A percentile compares a stretch with the other conserved stretches of the same genome.
These are phyloP conservation scores for Scomber colias DNA, from an alignment of 2,113 vertebrate species.

Conservation along the genomic window DNA sequence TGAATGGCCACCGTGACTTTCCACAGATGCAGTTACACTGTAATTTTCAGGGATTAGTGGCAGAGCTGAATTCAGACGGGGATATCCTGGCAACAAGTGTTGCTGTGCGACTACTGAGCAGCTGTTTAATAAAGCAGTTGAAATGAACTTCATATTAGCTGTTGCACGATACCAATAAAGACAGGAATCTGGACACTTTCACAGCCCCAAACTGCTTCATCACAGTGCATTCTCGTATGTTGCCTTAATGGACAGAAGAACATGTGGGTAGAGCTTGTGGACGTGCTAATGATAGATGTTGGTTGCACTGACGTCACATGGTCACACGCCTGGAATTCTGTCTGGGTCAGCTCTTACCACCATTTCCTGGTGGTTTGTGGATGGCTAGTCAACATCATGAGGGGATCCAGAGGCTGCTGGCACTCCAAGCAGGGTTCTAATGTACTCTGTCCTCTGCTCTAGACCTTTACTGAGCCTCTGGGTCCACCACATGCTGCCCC, in stretches of 20 bases:
- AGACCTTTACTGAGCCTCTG: slow-evolving; percentile 48
- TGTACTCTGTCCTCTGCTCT: slow-evolving; percentile 44
- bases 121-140: slow-evolving; percentile 59
- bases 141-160: slow-evolving; percentile 58
- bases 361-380: slow-evolving; percentile 78
- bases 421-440: slow-evolving; percentile 61
- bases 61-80: slow-evolving; percentile 71
- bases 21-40: slow-evolving; percentile 75
- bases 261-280: slow-evolving; percentile 70
- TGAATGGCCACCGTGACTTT: slow-evolving; percentile 67
- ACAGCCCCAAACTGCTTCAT: slow-evolving; percentile 42
- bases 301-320: slow-evolving; percentile 82
- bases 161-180: slow-evolving; percentile 37
- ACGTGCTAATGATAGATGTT: slow-evolving; percentile 81
- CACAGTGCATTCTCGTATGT: slow-evolving; percentile 20
- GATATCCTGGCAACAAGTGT: slow-evolving; percentile 49
- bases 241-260: slow-evolving; percentile 56
- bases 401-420: slow-evolving; percentile 69
- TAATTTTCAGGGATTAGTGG: slow-evolving; percentile 83
- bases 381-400: slow-evolving; percentile 63
- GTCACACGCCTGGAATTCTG: slow-evolving; percentile 77
- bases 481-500: slow-evolving; percentile 53
- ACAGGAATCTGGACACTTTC: slow-evolving; percentile 54
- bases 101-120: slow-evolving; percentile 50
- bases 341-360: slow-evolving; percentile 73